phyloP scores from a whole-genome alignment of 2,797 vertebrate species.

The Muscicapa comitata region DNA sequence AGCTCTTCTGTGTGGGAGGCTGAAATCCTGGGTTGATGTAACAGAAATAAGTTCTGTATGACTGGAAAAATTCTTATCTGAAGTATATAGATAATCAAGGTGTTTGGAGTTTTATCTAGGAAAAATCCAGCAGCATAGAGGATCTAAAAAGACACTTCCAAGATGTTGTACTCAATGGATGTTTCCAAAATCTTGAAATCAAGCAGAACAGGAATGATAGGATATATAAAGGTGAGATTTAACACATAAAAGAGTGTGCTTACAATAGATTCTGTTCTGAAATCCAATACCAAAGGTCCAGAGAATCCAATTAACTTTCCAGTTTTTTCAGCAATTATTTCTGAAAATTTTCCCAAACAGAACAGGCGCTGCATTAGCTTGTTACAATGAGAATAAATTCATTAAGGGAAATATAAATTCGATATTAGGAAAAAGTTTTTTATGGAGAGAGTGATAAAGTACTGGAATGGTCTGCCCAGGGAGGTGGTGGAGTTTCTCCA shows the following conservation, averaged over 20 bases:
- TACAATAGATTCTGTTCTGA: neutral
- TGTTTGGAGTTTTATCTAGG: neutral
- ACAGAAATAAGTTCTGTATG: neutral
- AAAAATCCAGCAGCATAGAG: neutral
- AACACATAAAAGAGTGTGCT: neutral
- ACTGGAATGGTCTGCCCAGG: no score
- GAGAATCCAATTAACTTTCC: neutral
- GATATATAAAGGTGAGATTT: neutral
- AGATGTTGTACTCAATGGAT: neutral
- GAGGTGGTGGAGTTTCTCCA: no score
- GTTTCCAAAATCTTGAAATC: neutral
- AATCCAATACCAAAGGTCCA: neutral
- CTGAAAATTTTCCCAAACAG: neutral
- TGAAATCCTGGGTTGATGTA: accelerated
- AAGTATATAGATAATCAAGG: neutral
- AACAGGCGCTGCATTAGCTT: neutral
- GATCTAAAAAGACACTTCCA: neutral
- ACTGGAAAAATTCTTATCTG: neutral
- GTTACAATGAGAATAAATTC: neutral
- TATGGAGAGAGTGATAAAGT: no score
- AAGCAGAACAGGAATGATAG: neutral
- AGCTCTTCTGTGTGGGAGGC: neutral
- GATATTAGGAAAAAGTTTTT: no score
- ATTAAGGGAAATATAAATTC: no score
- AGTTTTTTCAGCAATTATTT: neutral